Evolutionary conservation across 2,888 invertebrate genomes (phyloP).

Genomic region (Monopis laevigella): DNA sequence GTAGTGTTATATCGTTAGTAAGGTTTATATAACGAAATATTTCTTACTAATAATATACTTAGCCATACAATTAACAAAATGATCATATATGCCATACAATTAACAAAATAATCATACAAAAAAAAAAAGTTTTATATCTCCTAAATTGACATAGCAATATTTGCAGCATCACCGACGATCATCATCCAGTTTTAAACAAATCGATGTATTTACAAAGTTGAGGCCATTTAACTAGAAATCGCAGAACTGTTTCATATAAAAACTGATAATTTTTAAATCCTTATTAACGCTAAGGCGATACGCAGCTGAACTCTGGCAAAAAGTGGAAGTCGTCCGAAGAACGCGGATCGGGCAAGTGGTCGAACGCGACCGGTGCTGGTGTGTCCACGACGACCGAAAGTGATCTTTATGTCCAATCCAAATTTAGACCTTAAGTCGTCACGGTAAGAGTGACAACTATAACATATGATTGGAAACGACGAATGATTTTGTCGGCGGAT

Average conservation of each 20-base stretch:
- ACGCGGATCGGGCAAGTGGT: constrained; percentile 50
- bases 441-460: constrained; percentile 2
- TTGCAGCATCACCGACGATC: too few species aligned
- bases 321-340: constrained; percentile 56
- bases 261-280: constrained; percentile 40
- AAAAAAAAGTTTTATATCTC: too few species aligned
- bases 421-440: constrained; percentile 3
- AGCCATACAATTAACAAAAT: too few species aligned
- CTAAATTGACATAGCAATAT: too few species aligned
- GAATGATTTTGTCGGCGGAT: neutral
- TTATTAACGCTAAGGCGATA: constrained; percentile 47
- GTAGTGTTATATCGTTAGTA: too few species aligned
- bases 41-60: too few species aligned
- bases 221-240: constrained; percentile 10
- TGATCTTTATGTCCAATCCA: constrained; percentile 33
- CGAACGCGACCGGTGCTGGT: constrained; percentile 1
- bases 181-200: too few species aligned
- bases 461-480: constrained; percentile 4
- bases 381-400: constrained; percentile 27
- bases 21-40: too few species aligned
- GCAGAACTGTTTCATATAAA: constrained; percentile 16
- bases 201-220: constrained; percentile 1
- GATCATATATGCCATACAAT: too few species aligned
- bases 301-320: constrained; percentile 53
- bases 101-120: too few species aligned